Conservation (phyloP, 2,888 invertebrate genomes). For the Pseudeuparius sepicola region DNA sequence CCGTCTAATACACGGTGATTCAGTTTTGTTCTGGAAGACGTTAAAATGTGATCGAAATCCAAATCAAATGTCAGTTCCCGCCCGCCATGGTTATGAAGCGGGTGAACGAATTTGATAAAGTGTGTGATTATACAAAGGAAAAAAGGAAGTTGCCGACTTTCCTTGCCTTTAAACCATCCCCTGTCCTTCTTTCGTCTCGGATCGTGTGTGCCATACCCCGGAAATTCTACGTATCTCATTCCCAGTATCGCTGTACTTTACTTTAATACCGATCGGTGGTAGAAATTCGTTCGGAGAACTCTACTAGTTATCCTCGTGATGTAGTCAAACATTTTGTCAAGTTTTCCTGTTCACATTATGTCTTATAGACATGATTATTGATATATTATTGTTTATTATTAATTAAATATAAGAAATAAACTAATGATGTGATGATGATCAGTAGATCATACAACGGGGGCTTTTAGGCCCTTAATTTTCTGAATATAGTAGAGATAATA, state of each 20-base stretch:
- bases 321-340: constrained; percentile 41
- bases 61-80: too few species aligned
- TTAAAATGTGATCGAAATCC: too few species aligned
- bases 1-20: too few species aligned
- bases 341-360: constrained; percentile 38
- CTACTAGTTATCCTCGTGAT: too few species aligned
- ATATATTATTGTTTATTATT: constrained; percentile 42
- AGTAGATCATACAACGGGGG: constrained; percentile 49
- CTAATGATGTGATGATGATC: constrained; percentile 65
- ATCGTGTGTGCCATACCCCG: constrained; percentile 27
- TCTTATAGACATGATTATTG: constrained; percentile 40
- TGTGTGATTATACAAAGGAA: constrained; percentile 37
- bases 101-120: constrained; percentile 40
- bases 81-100: too few species aligned
- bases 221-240: neutral
- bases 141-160: constrained; percentile 32
- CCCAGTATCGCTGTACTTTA: neutral
- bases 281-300: too few species aligned
- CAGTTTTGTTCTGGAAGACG: too few species aligned
- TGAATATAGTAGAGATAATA: constrained; percentile 68
- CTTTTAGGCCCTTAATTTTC: constrained; percentile 43
- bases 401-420: constrained; percentile 41
- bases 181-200: constrained; percentile 19
- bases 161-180: constrained; percentile 32
- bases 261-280: too few species aligned